Evolutionary conservation across 2,888 invertebrate genomes (phyloP), one percentile per base, ranked within the genome.

Genomic region (Meteorus cinctellus): DNA sequence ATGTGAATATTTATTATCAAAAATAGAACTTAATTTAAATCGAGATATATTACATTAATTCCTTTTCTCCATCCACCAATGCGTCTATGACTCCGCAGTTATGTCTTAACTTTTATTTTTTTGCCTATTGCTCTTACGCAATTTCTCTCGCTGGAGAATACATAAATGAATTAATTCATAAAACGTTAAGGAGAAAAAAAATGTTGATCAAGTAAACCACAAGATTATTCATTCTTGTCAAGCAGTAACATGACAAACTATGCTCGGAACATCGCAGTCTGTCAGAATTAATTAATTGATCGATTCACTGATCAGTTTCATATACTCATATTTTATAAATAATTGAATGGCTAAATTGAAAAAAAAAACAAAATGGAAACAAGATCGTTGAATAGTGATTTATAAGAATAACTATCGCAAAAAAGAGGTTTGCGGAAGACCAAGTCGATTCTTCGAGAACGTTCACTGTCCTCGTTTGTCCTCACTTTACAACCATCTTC

Each of bases 211-310:
- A 16, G 10, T 48, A 48, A 16, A n/a, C n/a, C 48, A 48, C 5
- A n/a, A 8, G 55, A 55, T 55, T 19, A 55, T 34, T n/a, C 16
- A 65, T 36, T n/a, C 41, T 31, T 31, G 41, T 8, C 16, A 24
- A 24, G 6, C 34, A 65, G n/a, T 65, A 65, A 41, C 36, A 41
- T 34, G 65, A 65, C 36, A 65, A 65, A 65, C 19, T 16, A 65
- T 65, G 36, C 19, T 41, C 36, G 24, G 14, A 16, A 65, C 65
- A 65, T 65, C 36, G 41, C 5, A 29, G 29, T 34, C 65, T 65
- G 36, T 41, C 36, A 12, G 19, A 41, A 65, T 36, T 31, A 36
- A 65, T 65, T 6, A 65, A 65, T 65, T 19, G 19, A 65, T 34
- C 12, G 12, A 41, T 65, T 34, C 19, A 31, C 34, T 24, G 65